phyloP scores from a whole-genome alignment of 2,888 invertebrate genomes.

The Aspidapion aeneum region DNA sequence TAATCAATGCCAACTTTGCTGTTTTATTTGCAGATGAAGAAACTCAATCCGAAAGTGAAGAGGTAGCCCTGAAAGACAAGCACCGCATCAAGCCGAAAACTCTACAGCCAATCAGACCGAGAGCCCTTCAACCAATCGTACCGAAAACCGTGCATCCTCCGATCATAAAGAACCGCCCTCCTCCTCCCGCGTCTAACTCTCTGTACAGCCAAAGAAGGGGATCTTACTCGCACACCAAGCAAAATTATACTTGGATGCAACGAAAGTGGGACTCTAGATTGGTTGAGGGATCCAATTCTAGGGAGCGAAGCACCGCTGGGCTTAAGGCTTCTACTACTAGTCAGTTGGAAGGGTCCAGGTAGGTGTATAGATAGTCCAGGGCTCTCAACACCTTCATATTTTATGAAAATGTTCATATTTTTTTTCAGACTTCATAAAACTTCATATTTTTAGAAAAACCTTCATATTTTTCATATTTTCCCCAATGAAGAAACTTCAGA shows the following conservation, averaged over 20 bases:
- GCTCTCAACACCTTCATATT: too few relatives aligned
- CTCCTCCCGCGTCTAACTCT: conserved; percentile 19
- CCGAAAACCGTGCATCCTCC: conserved; percentile 2
- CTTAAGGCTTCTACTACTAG: background rate
- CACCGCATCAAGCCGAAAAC: conserved; percentile 32
- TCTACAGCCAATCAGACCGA: conserved; percentile 8
- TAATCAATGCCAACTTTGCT: too few relatives aligned
- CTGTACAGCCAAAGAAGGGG: conserved; percentile 33
- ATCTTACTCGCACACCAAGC: conserved; percentile 32
- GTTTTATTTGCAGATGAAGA: too few relatives aligned
- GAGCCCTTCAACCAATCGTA: conserved; percentile 1
- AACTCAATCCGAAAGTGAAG: conserved; percentile 35
- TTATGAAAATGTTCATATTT: too few relatives aligned
- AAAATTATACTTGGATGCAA: conserved; percentile 33
- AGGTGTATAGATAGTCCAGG: too few relatives aligned
- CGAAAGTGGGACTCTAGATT: conserved; percentile 26
- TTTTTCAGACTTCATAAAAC: too few relatives aligned
- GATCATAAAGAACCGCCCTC: background rate
- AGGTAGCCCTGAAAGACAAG: conserved; percentile 45
- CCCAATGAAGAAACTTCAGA: too few relatives aligned
- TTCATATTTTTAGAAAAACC: too few relatives aligned
- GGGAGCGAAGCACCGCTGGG: background rate
- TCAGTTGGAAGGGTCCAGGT: background rate
- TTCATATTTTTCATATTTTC: too few relatives aligned
- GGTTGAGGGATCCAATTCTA: background rate